Evolutionary conservation across 2,797 vertebrate species (phyloP), one percentile per base, ranked within the genome.

Genomic region (Neosilurus mollespiculum): DNA sequence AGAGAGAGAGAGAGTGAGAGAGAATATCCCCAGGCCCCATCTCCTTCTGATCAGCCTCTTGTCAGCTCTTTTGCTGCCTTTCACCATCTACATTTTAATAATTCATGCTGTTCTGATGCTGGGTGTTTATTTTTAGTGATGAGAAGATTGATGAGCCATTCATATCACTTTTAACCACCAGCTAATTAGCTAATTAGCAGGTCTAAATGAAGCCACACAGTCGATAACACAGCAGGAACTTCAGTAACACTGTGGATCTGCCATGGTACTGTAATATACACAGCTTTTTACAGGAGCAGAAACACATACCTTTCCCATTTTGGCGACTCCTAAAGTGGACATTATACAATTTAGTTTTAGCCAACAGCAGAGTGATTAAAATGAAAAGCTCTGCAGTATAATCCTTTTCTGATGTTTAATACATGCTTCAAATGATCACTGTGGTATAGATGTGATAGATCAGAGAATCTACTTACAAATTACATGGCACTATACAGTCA

Each of bases 141-240:
- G 88, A 88, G 87, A 92, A 95, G 94, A 95, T 94, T 94, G 94
- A 95, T 94, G 94, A 94, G 94, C 93, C 88, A 91, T 93, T 94
- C 91, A 91, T 91, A 93, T 93, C 93, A 91, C 94, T 93, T 93
- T 95, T 94, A 94, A 94, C 94, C 92, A 94, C 94, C 94, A 94
- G 93, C 93, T 95, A 95, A 95, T 95, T 93, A 93, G 93, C 92
- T 94, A 94, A 95, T 95, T 95, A 94, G 93, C 91, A 93, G 91
- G 93, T 94, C 93, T 92, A 94, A 94, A 94, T 94, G 94, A 94
- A 95, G 92, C 92, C 91, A 91, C 92, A 93, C 91, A 92, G 90
- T 92, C 90, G 90, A 93, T 93, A 93, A 92, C 93, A 91, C 93
- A 92, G 75, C 51, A 56, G 59, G n/a, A 78, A 30, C 26, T 67